phyloP scores from a whole-genome alignment of 2,113 vertebrate species.

The Nansenia antarctica region DNA sequence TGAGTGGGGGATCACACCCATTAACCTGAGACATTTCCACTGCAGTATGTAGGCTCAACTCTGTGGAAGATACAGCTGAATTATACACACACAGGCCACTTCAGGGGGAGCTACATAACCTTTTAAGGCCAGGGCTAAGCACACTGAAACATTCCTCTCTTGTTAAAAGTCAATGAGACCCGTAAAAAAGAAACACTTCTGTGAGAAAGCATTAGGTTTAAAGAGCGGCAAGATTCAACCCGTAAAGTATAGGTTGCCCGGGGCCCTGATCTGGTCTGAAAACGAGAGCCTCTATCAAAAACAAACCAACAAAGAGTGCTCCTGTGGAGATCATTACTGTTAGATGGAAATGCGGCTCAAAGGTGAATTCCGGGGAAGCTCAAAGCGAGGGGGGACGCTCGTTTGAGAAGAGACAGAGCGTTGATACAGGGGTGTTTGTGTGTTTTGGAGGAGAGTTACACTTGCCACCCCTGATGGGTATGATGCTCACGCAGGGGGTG shows the following conservation, averaged over 20 bases:
- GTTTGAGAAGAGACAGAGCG: neutral
- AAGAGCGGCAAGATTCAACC: no score
- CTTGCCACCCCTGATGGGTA: neutral
- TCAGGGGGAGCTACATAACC: neutral
- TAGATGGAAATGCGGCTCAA: neutral
- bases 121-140: neutral
- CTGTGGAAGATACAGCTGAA: neutral
- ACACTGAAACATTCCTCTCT: constrained; percentile 6
- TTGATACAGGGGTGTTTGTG: no score
- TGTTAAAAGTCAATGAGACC: neutral
- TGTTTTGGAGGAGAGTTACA: neutral
- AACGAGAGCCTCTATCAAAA: neutral
- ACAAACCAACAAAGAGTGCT: constrained; percentile 4
- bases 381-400: neutral
- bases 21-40: constrained; percentile 41
- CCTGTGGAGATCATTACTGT: constrained; percentile 36
- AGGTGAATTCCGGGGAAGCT: neutral
- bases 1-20: neutral
- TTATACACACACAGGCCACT: neutral
- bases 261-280: constrained; percentile 8
- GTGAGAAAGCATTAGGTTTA: neutral
- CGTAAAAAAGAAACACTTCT: constrained; percentile 1
- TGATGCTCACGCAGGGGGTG: neutral
- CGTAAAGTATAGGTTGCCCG: neutral
- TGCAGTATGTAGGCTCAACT: neutral